phyloP scores from a whole-genome alignment of 2,113 vertebrate species.

The Mirza zaza region DNA sequence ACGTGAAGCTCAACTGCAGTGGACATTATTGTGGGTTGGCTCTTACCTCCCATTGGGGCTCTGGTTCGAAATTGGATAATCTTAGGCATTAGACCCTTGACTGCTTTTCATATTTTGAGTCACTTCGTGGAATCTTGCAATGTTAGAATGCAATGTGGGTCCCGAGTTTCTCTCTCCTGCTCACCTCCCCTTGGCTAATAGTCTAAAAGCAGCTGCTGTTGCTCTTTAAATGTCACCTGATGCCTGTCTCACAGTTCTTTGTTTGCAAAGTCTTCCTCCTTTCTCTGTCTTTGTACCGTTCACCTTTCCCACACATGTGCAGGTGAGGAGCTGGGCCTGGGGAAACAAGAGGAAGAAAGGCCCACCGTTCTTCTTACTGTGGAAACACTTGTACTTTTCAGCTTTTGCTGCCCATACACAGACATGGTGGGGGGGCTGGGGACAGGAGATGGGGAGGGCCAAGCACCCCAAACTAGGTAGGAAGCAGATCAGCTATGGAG shows the following conservation, averaged over 20 bases:
- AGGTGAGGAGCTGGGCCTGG: not conserved
- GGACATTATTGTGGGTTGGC: not conserved
- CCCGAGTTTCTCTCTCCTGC: not conserved
- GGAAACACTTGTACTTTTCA: not conserved
- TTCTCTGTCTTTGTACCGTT: not conserved
- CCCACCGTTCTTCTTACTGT: not conserved
- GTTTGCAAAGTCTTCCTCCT: not conserved
- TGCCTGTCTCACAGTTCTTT: accelerated
- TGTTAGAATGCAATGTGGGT: not conserved
- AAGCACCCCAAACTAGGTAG: no score
- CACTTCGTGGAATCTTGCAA: not conserved
- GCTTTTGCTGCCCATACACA: not conserved
- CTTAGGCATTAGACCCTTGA: not conserved
- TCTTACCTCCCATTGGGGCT: not conserved
- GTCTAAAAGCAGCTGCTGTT: not conserved
- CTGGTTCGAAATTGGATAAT: not conserved
- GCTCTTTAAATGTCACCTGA: not conserved
- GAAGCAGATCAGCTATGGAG: not conserved
- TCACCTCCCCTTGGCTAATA: not conserved
- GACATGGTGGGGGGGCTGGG: not conserved
- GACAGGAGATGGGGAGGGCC: not conserved
- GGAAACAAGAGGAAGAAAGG: not conserved
- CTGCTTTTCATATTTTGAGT: not conserved
- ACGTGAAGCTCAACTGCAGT: accelerated
- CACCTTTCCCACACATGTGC: accelerated